These are phyloP conservation scores for Poecilia latipinna DNA, from an alignment of 2,113 vertebrate genomes.

Conservation along the genomic window DNA sequence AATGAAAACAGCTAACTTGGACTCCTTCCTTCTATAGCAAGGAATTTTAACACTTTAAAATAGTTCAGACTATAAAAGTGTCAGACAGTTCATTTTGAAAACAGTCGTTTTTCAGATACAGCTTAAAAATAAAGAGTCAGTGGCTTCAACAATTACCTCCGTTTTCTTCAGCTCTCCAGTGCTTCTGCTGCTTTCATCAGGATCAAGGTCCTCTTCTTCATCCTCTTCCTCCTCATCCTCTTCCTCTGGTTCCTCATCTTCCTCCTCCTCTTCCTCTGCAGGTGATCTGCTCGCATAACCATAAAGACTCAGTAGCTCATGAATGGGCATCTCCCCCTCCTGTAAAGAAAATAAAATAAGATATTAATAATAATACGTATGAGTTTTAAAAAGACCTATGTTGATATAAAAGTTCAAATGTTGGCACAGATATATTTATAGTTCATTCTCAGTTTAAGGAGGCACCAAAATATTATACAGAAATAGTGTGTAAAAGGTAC, in stretches of 20 bases:
- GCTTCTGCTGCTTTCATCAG: slow-evolving; percentile 91
- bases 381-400: neutral
- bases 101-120: too few species aligned
- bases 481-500: too few species aligned
- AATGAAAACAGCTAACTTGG: too few species aligned
- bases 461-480: too few species aligned
- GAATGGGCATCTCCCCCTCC: slow-evolving; percentile 98
- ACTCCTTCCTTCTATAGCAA: too few species aligned
- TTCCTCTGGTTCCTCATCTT: slow-evolving; percentile 87
- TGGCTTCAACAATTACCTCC: slow-evolving; percentile 51
- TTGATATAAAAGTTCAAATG: too few species aligned
- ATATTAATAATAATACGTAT: neutral
- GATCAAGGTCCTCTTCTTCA: slow-evolving; percentile 87
- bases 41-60: too few species aligned
- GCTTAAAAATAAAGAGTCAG: too few species aligned
- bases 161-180: slow-evolving; percentile 83
- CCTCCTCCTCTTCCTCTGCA: slow-evolving; percentile 86
- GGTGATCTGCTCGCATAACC: slow-evolving; percentile 89
- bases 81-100: too few species aligned
- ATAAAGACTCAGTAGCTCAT: slow-evolving; percentile 93
- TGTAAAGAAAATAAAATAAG: slow-evolving; percentile 53
- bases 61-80: too few species aligned
- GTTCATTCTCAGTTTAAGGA: too few species aligned
- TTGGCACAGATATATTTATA: too few species aligned
- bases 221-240: slow-evolving; percentile 90